Base-by-base conservation (phyloP, 2,888 invertebrate species). In the Drosophila cracens region DNA sequence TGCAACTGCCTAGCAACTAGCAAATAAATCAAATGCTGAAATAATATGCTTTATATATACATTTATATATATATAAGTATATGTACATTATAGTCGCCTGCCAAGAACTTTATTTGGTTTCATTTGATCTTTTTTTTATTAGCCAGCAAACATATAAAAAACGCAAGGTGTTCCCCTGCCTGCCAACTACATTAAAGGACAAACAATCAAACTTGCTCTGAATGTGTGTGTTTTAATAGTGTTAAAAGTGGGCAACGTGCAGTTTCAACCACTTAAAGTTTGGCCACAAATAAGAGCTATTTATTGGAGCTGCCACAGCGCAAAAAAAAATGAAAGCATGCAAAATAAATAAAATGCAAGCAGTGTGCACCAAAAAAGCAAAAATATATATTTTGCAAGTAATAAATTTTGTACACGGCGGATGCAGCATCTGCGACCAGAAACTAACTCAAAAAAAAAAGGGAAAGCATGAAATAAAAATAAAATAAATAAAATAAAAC, bases 1-100 rank as follows among this genome's bases (percentile, higher is more conserved):
- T 79, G 46, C 65, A 56, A 16, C 60, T 76, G 81, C 76, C 81
- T 11, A 11, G 53, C 65, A 61, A 53, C 64, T 61, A 51, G 57
- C 56, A 74, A 70, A 70, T 79, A 66, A 82, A 83, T 81, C 65
- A 83, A 83, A 82, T 81, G 83, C 65, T 79, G 57, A 72, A 83
- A 81, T 82, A 82, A 82, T 82, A 76, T 83, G 70, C 76, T 81
- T 79, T 83, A 79, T 83, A 38, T 38, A 1, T 18, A 48, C 13
- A 46, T 4, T 25, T 4, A 16, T 7, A 10, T 10, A 27, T 25
- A 18, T 16, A 2, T 27, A 21, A 21, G 21, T 21, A 21, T 21
- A 21, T 21, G 18, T 16, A 16, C 1, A 5, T 25, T 43, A 71
- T 36, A 52, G 60, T 25, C 36, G 29, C 62, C 74, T 71, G 68